Evolutionary conservation across 2,113 vertebrate species (phyloP).

Genomic region (Hiodon tergisus): DNA sequence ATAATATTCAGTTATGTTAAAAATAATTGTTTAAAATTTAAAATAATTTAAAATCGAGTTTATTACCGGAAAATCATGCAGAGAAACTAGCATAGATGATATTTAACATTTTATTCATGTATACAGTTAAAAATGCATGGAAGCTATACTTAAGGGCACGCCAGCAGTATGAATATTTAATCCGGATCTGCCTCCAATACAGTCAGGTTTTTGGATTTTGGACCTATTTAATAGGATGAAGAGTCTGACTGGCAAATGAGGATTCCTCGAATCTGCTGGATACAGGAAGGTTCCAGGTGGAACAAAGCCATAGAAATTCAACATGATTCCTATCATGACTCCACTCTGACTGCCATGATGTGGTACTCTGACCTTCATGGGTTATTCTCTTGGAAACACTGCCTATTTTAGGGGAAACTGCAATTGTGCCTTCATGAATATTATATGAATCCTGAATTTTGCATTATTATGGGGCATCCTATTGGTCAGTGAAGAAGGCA

Average conservation of each 20-base stretch:
- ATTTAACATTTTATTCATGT: too few relatives aligned
- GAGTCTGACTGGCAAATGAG: background rate
- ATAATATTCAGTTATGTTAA: too few relatives aligned
- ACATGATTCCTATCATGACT: background rate
- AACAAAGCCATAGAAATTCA: background rate
- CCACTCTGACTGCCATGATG: background rate
- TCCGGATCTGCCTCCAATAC: too few relatives aligned
- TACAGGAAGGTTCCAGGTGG: background rate
- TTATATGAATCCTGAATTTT: background rate
- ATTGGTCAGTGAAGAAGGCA: background rate
- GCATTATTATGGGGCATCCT: background rate
- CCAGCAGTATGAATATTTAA: too few relatives aligned
- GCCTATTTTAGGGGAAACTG: background rate
- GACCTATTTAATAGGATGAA: background rate
- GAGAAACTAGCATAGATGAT: too few relatives aligned
- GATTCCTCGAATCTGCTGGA: background rate
- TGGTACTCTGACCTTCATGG: background rate
- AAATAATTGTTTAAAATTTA: too few relatives aligned
- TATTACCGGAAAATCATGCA: too few relatives aligned
- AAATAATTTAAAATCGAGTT: too few relatives aligned
- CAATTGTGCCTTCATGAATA: slow-evolving; percentile 9
- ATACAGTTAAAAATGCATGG: too few relatives aligned
- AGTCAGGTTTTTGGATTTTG: background rate
- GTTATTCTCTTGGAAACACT: background rate
- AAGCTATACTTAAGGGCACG: too few relatives aligned